Conservation (phyloP, 2,888 invertebrate species). For the Macrophya annulata region DNA sequence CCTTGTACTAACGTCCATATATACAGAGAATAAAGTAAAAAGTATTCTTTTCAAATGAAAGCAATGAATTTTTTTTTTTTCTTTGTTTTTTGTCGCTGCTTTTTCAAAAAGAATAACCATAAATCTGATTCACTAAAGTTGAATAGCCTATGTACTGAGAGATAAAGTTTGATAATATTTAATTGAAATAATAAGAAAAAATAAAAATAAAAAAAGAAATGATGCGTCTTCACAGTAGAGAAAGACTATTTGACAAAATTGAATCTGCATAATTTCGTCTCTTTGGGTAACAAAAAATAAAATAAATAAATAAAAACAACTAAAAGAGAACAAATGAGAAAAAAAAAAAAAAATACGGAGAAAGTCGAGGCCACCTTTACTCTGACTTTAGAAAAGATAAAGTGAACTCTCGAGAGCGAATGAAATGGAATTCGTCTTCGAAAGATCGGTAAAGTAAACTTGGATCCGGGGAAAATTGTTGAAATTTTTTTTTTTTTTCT, state of each 20-base stretch:
- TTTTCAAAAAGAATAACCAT: neutral
- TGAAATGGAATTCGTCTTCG: conserved; percentile 10
- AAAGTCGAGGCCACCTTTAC: conserved; percentile 19
- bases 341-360: no score
- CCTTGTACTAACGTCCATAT: neutral
- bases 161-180: neutral
- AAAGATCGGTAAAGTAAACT: conserved; percentile 31
- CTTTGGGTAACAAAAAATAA: neutral
- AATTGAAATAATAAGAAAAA: neutral
- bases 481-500: neutral
- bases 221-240: neutral
- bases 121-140: neutral
- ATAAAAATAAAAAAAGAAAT: neutral
- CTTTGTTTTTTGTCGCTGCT: neutral
- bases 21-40: neutral
- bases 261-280: conserved; percentile 36
- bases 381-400: conserved; percentile 23
- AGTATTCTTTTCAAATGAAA: neutral
- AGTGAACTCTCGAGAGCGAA: conserved; percentile 15
- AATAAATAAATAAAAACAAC: neutral
- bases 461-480: neutral
- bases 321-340: no score
- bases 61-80: neutral
- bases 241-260: neutral
- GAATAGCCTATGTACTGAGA: neutral